Evolutionary conservation across 2,888 invertebrate species (phyloP).

Genomic region (Meandrusa payeni): DNA sequence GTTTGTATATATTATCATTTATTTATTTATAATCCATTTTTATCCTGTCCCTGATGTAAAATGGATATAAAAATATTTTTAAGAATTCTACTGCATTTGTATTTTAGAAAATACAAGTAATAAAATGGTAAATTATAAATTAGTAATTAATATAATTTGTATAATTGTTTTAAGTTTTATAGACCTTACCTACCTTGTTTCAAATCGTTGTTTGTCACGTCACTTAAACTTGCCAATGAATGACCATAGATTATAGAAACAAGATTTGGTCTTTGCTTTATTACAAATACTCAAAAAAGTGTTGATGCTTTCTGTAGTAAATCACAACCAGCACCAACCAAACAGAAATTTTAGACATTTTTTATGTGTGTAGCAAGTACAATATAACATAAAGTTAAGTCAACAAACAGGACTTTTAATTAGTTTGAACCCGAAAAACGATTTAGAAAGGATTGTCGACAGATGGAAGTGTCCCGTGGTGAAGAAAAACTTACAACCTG

Average conservation of each 20-base stretch:
- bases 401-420: conserved; percentile 50
- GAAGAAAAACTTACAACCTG: conserved; percentile 79
- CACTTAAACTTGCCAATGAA: conserved; percentile 45
- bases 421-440: conserved; percentile 46
- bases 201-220: conserved; percentile 33
- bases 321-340: conserved; percentile 71
- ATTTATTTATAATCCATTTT: too few species aligned
- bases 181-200: too few species aligned
- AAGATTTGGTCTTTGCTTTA: conserved; percentile 44
- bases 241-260: conserved; percentile 57
- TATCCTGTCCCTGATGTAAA: too few species aligned
- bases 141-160: too few species aligned
- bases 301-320: conserved; percentile 81
- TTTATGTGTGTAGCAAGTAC: conserved; percentile 62
- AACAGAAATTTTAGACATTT: conserved; percentile 74
- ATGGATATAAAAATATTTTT: too few species aligned
- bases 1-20: too few species aligned
- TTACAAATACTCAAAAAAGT: conserved; percentile 78
- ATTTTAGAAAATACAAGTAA: too few species aligned
- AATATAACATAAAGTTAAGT: conserved; percentile 67
- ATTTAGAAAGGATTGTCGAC: conserved; percentile 57
- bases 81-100: too few species aligned
- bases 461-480: conserved; percentile 73
- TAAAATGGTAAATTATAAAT: too few species aligned
- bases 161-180: not conserved